phyloP scores from a whole-genome alignment of 2,113 vertebrate species.

The Cephalophus harveyi region DNA sequence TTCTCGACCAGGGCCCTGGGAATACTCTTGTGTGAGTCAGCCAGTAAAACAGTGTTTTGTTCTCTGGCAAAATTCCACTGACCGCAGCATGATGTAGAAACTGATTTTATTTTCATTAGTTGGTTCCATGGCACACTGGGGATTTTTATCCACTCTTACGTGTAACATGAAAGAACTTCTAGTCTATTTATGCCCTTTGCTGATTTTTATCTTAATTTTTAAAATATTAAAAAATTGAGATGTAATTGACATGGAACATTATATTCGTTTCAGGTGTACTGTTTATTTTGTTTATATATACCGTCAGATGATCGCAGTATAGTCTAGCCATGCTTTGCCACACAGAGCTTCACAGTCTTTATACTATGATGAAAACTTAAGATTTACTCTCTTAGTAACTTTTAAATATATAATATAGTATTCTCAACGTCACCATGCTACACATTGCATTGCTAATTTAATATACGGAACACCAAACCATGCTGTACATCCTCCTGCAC shows the following conservation, averaged over 20 bases:
- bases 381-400: neutral
- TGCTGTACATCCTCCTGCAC: neutral
- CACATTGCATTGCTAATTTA: neutral
- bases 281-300: too few species aligned
- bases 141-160: neutral
- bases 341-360: neutral
- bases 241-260: neutral
- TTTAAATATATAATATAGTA: neutral
- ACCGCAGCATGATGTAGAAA: neutral
- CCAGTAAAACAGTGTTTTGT: neutral
- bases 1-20: neutral
- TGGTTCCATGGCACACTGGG: neutral
- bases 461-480: neutral
- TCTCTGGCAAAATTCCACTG: neutral
- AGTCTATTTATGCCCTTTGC: neutral
- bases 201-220: neutral
- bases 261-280: neutral
- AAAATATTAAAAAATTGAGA: neutral
- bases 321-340: neutral
- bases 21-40: neutral
- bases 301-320: accelerated
- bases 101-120: neutral
- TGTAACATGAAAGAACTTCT: neutral
- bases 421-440: neutral
- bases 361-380: neutral